Percentiles rank a stretch among this genome's conserved stretches.
These are phyloP conservation scores for Enteromius radiatus DNA, from an alignment of 2,797 vertebrate species.

Conservation along the genomic window DNA sequence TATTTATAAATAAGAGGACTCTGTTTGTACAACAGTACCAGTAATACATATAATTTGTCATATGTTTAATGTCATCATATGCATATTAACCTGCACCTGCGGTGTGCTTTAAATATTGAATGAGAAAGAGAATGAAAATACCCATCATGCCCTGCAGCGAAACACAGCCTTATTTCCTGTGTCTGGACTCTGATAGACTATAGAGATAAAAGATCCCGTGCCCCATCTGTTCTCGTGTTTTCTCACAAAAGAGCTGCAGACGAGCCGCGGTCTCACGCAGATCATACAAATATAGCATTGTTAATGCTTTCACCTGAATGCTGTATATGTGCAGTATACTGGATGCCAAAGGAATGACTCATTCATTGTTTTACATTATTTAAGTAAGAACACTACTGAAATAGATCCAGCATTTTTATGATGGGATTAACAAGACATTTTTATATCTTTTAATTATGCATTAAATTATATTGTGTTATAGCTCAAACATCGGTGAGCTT, in stretches of 20 bases:
- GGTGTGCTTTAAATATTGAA: conserved; percentile 71
- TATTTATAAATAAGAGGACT: not conserved
- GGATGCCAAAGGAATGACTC: not conserved
- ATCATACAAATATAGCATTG: not conserved
- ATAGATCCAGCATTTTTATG: not conserved
- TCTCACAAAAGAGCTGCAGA: not conserved
- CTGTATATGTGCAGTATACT: not conserved
- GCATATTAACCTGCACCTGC: conserved; percentile 51
- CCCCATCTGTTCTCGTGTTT: conserved; percentile 29
- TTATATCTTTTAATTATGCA: not conserved
- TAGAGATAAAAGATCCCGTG: conserved; percentile 49
- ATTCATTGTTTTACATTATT: not conserved
- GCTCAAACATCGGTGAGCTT: not conserved
- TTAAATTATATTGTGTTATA: not conserved
- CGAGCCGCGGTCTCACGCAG: not conserved
- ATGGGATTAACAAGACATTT: not conserved
- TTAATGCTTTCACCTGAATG: not conserved
- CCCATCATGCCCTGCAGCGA: conserved; percentile 15
- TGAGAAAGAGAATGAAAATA: conserved; percentile 65
- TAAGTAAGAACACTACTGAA: not conserved
- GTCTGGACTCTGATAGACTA: conserved; percentile 17
- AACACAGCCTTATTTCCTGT: not conserved
- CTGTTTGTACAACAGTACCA: not conserved
- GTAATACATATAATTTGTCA: conserved; percentile 13
- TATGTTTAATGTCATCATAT: conserved; percentile 12